Evolutionary conservation across 2,797 vertebrate genomes (phyloP), one percentile per base, ranked within the genome.

Genomic region (Sphenopsis melanotis): DNA sequence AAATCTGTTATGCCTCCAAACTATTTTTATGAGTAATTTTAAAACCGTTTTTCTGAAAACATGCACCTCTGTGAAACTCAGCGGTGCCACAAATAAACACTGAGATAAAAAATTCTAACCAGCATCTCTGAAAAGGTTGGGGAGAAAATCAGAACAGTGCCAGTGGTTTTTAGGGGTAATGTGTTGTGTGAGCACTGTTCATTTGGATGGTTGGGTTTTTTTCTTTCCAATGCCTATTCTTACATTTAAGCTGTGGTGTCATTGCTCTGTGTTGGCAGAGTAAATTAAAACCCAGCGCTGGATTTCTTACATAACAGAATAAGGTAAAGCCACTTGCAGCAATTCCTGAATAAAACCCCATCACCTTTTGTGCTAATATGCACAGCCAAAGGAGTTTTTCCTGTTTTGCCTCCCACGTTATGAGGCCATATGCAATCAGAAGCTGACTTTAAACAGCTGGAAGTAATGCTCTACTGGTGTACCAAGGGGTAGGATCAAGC

Each of bases 291-390:
- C 44, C 30, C 39, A 93, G 7, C 21, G 36, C 19, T 49, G 30
- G 17, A 66, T 49, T 88, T 79, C 44, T 74, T 20, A 76, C 66
- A 34, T 20, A 79, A 88, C 32, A 92, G 80, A 81, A 61, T 37
- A 84, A 86, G 21, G 34, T 79, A 70, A 88, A 94, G 74, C 63
- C 36, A 75, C 59, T 88, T 79, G 37, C 52, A 92, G 59, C 59
- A 56, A 64, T 89, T 78, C 37, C 47, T 29, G 6, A 82, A 69
- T 63, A 65, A 83, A 87, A 88, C 56, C 14, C 1, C 39, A 79
- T 72, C 56, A 89, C 20, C 27, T 89, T 80, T 93, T 79, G 32
- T 70, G 21, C 26, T 34, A 41, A 72, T 49, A 52, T 60, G 10
- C 29, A 34, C 42, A 76, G 44, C 12, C 47, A 68, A 79, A 93